phyloP scores from a whole-genome alignment of 2,797 vertebrate genomes.

The Sphaeramia orbicularis region DNA sequence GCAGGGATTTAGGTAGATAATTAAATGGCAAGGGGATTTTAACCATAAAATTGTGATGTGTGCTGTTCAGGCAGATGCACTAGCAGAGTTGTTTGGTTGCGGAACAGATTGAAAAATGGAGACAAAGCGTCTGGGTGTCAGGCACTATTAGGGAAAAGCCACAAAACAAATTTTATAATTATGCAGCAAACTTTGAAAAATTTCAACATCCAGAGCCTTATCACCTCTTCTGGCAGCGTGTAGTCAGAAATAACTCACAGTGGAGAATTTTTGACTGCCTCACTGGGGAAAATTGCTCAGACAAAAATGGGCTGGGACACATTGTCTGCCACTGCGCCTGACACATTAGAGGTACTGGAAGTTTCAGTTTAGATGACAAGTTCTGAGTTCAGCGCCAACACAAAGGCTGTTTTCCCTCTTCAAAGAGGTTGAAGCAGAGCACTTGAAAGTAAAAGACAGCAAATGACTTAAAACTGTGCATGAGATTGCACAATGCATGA shows the following conservation, averaged over 20 bases:
- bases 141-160: conserved; percentile 66
- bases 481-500: conserved; percentile 70
- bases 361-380: conserved; percentile 79
- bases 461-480: conserved; percentile 68
- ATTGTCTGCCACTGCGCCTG: conserved; percentile 66
- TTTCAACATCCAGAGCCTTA: conserved; percentile 60
- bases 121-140: conserved; percentile 75
- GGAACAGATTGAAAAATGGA: conserved; percentile 65
- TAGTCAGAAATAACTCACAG: conserved; percentile 79
- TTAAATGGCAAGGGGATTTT: conserved; percentile 43
- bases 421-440: conserved; percentile 59
- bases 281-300: conserved; percentile 58
- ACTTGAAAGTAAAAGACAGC: conserved; percentile 75
- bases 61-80: conserved; percentile 44
- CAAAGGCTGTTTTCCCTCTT: conserved; percentile 70
- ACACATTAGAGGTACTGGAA: conserved; percentile 74
- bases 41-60: conserved; percentile 56
- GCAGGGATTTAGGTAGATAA: conserved; percentile 55
- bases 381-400: conserved; percentile 72
- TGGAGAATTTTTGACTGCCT: conserved; percentile 70
- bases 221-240: conserved; percentile 69
- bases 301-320: conserved; percentile 75
- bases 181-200: conserved; percentile 72
- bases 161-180: conserved; percentile 75
- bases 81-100: conserved; percentile 61